A percentile compares a stretch with the other conserved stretches of the same genome.
phyloP scores from a whole-genome alignment of 2,888 invertebrate genomes.

The Sminthurinus aureus region DNA sequence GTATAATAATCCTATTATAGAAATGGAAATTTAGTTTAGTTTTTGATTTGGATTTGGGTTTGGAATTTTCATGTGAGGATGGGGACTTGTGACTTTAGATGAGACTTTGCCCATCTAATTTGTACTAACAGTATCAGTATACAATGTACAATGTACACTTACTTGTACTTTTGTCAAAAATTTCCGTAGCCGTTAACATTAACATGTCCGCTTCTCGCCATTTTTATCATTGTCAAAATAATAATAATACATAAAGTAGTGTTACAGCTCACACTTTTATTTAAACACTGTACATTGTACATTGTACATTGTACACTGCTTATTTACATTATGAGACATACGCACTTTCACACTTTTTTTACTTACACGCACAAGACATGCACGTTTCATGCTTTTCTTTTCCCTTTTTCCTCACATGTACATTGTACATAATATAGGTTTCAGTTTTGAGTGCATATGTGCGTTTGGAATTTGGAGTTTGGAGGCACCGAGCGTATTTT shows the following conservation, averaged over 20 bases:
- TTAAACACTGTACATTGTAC: neutral
- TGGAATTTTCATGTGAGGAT: neutral
- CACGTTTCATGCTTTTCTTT: neutral
- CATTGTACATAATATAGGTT: no score
- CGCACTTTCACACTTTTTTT: neutral
- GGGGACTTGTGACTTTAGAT: neutral
- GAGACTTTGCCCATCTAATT: neutral
- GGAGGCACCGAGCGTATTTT: neutral
- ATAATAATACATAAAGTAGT: neutral
- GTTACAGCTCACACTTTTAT: neutral
- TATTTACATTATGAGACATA: neutral
- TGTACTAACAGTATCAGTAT: neutral
- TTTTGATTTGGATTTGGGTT: no score
- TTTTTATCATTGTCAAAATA: neutral
- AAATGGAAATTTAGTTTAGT: neutral
- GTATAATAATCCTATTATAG: neutral
- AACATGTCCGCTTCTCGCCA: neutral
- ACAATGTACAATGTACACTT: no score
- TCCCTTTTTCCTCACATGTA: no score
- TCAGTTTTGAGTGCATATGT: no score
- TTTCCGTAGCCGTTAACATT: neutral
- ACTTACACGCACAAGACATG: neutral
- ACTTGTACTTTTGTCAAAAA: neutral
- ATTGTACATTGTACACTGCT: neutral
- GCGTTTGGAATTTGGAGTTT: neutral